Percentiles rank a stretch among this genome's conserved stretches.
Evolutionary conservation across 2,888 invertebrate genomes (phyloP).

Genomic region (Lumbricus terrestris): DNA sequence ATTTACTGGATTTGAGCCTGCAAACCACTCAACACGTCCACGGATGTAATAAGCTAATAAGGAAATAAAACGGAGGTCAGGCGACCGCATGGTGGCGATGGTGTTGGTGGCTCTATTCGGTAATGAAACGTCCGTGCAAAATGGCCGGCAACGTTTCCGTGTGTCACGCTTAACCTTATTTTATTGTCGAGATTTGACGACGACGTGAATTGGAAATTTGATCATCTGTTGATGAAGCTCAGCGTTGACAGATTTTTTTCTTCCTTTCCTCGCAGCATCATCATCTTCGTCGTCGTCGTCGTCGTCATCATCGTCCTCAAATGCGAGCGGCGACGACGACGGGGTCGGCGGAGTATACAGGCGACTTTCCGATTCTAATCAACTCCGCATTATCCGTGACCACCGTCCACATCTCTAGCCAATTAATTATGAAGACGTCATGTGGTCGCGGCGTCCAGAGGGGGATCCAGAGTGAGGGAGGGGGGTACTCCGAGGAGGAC

Average conservation of each 20-base stretch:
- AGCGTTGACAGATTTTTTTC: neutral
- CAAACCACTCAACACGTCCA: no score
- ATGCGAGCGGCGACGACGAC: neutral
- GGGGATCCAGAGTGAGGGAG: no score
- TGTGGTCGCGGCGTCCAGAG: no score
- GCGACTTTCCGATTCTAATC: constrained; percentile 13
- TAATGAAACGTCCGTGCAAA: neutral
- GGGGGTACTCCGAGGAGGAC: neutral
- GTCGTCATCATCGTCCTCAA: neutral
- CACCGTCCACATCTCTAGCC: neutral
- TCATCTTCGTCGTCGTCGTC: neutral
- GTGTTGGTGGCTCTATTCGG: neutral
- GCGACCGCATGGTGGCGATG: neutral
- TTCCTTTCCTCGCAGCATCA: neutral
- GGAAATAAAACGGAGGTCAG: neutral
- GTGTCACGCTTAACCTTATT: neutral
- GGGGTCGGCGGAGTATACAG: no score
- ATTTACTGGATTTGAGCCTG: no score
- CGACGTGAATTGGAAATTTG: neutral
- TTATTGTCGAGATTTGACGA: constrained; percentile 3
- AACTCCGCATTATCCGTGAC: constrained; percentile 13
- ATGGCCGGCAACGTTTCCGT: neutral
- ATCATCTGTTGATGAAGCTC: neutral
- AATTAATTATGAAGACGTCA: constrained; percentile 3
- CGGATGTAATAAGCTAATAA: constrained; percentile 3